These are phyloP conservation scores for Gallinago stenura DNA, from an alignment of 2,797 vertebrate species.

Conservation along the genomic window DNA sequence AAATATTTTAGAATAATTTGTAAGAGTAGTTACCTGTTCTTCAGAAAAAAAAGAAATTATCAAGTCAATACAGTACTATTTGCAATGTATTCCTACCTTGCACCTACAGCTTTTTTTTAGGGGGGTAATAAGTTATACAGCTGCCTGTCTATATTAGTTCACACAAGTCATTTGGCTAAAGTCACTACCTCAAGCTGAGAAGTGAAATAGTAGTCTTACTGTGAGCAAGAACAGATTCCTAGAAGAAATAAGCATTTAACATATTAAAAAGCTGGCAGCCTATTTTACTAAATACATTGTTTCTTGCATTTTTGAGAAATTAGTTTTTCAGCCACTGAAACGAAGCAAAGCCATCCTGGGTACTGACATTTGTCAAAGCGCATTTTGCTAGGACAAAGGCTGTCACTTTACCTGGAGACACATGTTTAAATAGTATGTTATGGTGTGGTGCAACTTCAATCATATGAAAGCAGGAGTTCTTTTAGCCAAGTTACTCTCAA, in stretches of 20 bases:
- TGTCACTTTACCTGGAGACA: neutral
- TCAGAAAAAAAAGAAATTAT: neutral
- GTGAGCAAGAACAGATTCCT: neutral
- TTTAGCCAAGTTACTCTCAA: neutral
- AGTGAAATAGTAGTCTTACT: neutral
- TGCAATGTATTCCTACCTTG: neutral
- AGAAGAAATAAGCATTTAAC: neutral
- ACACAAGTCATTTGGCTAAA: neutral
- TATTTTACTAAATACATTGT: neutral
- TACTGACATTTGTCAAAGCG: neutral
- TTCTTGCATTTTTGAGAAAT: neutral
- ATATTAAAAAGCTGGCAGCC: neutral
- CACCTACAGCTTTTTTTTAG: neutral
- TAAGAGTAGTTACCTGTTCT: neutral
- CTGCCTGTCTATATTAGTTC: neutral
- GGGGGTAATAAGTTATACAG: neutral
- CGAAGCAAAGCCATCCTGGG: neutral
- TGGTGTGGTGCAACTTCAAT: neutral
- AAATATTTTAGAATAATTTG: conserved; percentile 36
- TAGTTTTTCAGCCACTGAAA: neutral
- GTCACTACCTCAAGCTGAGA: neutral
- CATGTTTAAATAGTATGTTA: neutral
- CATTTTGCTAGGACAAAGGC: neutral
- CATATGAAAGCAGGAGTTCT: neutral
- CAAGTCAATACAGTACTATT: neutral